Conservation (phyloP, 2,797 vertebrate species). For the Enteromius treurensis region DNA sequence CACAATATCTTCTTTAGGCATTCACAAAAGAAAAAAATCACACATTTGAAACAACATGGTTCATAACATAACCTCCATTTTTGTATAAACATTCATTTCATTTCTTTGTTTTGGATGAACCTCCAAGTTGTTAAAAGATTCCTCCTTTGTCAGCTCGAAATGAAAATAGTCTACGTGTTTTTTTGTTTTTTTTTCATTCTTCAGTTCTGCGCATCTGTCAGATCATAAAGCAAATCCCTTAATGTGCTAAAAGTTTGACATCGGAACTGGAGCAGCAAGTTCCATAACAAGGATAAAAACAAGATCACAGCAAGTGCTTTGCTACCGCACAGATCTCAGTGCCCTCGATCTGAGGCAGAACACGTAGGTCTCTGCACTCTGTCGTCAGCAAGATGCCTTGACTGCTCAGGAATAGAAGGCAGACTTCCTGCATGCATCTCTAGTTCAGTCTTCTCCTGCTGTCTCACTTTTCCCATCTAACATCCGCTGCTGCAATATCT, state of each 20-base stretch:
- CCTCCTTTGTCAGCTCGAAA: conserved; percentile 18
- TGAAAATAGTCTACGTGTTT: conserved; percentile 1
- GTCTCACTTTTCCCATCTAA: conserved; percentile 43
- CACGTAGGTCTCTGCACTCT: conserved; percentile 26
- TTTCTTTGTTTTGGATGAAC: conserved; percentile 4
- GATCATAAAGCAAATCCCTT: conserved; percentile 25
- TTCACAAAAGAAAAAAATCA: background rate
- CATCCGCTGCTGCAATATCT: conserved; percentile 58
- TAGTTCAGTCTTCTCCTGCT: conserved; percentile 15
- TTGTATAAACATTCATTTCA: background rate
- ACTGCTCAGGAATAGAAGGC: conserved; percentile 44
- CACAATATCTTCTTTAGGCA: background rate
- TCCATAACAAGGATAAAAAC: conserved; percentile 47
- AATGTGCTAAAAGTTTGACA: conserved; percentile 45
- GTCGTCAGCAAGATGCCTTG: conserved; percentile 47
- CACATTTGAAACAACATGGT: background rate
- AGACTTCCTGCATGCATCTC: conserved; percentile 44
- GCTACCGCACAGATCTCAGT: conserved; percentile 27
- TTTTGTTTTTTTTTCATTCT: conserved; percentile 11
- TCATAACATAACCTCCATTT: background rate
- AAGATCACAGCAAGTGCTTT: conserved; percentile 37
- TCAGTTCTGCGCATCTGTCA: conserved; percentile 1
- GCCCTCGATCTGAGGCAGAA: conserved; percentile 45
- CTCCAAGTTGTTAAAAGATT: background rate
- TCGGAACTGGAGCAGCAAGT: conserved; percentile 33